phyloP scores from a whole-genome alignment of 2,797 vertebrate species.

The Oryzias sinensis region DNA sequence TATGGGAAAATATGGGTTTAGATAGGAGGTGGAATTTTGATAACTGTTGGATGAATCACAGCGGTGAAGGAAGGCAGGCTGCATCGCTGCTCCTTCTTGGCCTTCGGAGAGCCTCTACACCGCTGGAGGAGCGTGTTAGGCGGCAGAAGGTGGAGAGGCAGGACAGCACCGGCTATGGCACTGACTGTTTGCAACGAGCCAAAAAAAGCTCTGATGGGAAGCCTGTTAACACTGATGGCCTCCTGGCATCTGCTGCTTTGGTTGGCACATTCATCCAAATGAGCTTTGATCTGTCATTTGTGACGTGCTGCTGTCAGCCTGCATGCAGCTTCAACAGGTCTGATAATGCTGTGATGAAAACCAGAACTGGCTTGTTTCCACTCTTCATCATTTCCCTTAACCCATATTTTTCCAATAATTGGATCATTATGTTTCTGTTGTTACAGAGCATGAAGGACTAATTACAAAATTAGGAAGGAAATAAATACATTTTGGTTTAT shows the following conservation, averaged over 20 bases:
- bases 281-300: constrained; percentile 73
- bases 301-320: constrained; percentile 73
- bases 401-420: no score
- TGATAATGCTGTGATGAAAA: neutral
- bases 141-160: constrained; percentile 16
- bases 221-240: constrained; percentile 48
- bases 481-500: no score
- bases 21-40: no score
- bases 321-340: constrained; percentile 33
- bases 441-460: no score
- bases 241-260: constrained; percentile 39
- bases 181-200: constrained; percentile 39
- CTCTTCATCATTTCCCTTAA: neutral
- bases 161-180: constrained; percentile 10
- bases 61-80: constrained; percentile 31
- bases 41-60: constrained; percentile 1
- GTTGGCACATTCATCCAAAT: constrained; percentile 72
- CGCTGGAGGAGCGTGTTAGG: constrained; percentile 19
- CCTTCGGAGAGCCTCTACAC: constrained; percentile 9
- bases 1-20: constrained; percentile 40
- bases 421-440: no score
- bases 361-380: neutral
- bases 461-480: no score
- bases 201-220: constrained; percentile 36
- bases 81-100: constrained; percentile 22